Percentiles rank a stretch among this genome's conserved stretches.
Conservation (phyloP, 2,113 vertebrate species). For the human (Homo sapiens) region DNA sequence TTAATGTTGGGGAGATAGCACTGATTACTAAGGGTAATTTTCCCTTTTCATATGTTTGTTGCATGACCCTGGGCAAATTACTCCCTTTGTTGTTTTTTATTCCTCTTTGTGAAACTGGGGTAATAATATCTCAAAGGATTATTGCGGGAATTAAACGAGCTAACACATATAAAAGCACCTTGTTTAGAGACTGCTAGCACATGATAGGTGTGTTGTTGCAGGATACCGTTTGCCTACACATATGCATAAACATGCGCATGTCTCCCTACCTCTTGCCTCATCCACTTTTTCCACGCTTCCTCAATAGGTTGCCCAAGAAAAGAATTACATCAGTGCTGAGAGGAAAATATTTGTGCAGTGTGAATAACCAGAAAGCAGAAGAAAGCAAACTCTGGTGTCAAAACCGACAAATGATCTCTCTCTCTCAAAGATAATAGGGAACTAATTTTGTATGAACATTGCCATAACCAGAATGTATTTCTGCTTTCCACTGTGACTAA, state of each 20-base stretch:
- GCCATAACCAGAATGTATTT: not conserved
- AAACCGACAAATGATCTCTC: not conserved
- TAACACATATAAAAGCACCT: not conserved
- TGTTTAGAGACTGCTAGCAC: not conserved
- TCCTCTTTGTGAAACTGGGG: not conserved
- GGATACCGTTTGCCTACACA: not conserved
- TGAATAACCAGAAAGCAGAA: slow-evolving; percentile 35
- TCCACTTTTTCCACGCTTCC: not conserved
- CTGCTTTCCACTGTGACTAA: not conserved
- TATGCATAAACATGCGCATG: not conserved
- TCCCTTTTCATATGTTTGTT: not conserved
- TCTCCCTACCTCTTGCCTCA: not conserved
- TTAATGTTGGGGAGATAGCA: not conserved
- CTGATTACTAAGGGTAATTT: not conserved
- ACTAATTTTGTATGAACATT: not conserved
- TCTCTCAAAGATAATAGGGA: not conserved
- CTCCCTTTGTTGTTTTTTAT: not conserved
- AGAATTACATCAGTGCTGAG: not conserved
- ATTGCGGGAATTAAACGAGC: not conserved
- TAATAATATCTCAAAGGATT: not conserved
- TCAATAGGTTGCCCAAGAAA: not conserved
- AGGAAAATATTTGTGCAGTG: slow-evolving; percentile 52
- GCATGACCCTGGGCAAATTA: not conserved
- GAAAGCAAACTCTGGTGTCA: slow-evolving; percentile 3
- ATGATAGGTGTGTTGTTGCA: not conserved